phyloP scores from a whole-genome alignment of 2,888 invertebrate species.

The Eilema caniola region DNA sequence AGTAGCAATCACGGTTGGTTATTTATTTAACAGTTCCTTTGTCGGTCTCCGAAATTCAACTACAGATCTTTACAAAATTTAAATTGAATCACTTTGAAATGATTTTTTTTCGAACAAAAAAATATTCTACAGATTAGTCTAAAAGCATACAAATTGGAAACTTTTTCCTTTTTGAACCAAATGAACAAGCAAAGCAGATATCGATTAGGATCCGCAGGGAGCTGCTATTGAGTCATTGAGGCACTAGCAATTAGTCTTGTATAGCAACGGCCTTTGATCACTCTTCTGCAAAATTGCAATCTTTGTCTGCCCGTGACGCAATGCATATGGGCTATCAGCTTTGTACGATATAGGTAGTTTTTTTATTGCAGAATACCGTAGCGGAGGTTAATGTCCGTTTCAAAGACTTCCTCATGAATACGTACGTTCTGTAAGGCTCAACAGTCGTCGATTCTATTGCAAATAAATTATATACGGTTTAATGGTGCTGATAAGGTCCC shows the following conservation, averaged over 20 bases:
- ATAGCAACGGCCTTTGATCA: background rate
- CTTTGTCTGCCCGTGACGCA: background rate
- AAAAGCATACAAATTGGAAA: background rate
- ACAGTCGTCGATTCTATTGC: background rate
- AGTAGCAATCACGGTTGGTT: no score
- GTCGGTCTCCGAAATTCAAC: no score
- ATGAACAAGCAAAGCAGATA: background rate
- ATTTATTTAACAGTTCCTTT: no score
- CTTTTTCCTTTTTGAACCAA: background rate
- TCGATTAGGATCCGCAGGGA: background rate
- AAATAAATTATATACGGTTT: background rate
- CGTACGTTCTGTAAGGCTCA: background rate
- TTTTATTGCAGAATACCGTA: background rate
- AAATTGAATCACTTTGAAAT: no score
- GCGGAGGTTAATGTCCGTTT: background rate
- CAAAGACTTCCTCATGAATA: background rate
- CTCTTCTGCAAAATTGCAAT: slow-evolving; percentile 4
- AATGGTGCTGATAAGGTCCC: no score
- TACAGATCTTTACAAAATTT: no score
- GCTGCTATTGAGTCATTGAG: background rate
- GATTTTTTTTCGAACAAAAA: no score
- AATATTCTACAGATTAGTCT: background rate
- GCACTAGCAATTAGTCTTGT: background rate
- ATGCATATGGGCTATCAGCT: background rate
- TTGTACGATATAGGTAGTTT: background rate